Percentiles rank a stretch among this genome's conserved stretches.
phyloP scores from a whole-genome alignment of 2,888 invertebrate species.

The Apamea crenata region DNA sequence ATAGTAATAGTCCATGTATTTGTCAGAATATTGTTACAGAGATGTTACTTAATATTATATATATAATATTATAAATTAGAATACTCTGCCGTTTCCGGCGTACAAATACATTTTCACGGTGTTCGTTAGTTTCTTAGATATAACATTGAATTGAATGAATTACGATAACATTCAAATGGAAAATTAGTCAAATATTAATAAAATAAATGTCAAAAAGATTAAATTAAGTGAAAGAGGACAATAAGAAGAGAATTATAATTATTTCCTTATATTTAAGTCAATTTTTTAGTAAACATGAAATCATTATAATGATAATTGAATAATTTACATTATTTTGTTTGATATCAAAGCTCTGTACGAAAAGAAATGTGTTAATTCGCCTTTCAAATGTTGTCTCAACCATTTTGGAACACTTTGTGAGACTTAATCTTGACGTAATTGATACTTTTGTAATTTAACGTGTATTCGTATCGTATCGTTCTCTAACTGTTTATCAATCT shows the following conservation, averaged over 20 bases:
- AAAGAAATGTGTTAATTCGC: conserved; percentile 52
- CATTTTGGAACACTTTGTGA: conserved; percentile 14
- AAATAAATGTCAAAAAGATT: background rate
- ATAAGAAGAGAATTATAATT: background rate
- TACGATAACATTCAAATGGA: background rate
- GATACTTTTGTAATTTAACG: conserved; percentile 7
- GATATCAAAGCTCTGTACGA: conserved; percentile 53
- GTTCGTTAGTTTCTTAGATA: too few relatives aligned
- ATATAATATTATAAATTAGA: too few relatives aligned
- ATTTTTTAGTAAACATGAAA: background rate
- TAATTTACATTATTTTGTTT: conserved; percentile 38
- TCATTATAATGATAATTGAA: background rate
- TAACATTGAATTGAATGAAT: too few relatives aligned
- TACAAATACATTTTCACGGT: too few relatives aligned
- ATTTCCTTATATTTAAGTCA: background rate
- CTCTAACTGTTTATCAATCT: background rate
- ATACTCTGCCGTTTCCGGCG: too few relatives aligned
- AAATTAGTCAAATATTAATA: background rate
- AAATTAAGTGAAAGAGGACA: background rate
- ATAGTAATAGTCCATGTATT: background rate
- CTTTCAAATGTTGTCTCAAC: conserved; percentile 17
- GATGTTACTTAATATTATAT: too few relatives aligned
- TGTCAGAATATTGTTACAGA: background rate
- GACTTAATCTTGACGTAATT: conserved; percentile 20
- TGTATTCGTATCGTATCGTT: background rate